Evolutionary conservation across 2,888 invertebrate genomes (phyloP).

Genomic region (Oxytorus armatus): DNA sequence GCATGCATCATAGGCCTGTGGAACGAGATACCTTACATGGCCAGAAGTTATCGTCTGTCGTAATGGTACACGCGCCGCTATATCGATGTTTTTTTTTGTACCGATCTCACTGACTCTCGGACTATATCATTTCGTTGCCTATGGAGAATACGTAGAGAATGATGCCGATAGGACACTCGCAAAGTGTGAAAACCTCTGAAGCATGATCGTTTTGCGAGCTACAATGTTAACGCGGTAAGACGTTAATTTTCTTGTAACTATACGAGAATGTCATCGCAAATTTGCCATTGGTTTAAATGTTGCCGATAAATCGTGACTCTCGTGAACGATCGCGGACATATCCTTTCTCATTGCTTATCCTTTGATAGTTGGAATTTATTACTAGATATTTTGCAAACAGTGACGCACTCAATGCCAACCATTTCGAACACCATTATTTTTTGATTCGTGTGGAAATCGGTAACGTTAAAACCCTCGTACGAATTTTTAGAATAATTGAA

Average conservation of each 20-base stretch:
- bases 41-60: slow-evolving; percentile 72
- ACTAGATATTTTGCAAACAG: no score
- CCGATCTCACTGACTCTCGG: not conserved
- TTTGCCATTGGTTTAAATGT: no score
- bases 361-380: not conserved
- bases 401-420: no score
- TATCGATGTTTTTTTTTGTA: slow-evolving; percentile 44
- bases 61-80: slow-evolving; percentile 67
- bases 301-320: no score
- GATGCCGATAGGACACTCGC: not conserved
- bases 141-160: not conserved
- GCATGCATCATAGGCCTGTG: slow-evolving; percentile 77
- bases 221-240: not conserved
- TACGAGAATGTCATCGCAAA: not conserved
- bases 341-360: no score
- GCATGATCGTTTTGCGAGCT: not conserved
- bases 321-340: no score
- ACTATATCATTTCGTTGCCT: slow-evolving; percentile 36
- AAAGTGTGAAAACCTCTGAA: slow-evolving; percentile 6
- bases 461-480: no score
- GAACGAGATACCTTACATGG: slow-evolving; percentile 76
- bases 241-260: slow-evolving; percentile 14
- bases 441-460: no score
- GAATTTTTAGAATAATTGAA: no score
- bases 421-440: no score